phyloP scores from a whole-genome alignment of 2,888 invertebrate species.

The Drosophila colorata region DNA sequence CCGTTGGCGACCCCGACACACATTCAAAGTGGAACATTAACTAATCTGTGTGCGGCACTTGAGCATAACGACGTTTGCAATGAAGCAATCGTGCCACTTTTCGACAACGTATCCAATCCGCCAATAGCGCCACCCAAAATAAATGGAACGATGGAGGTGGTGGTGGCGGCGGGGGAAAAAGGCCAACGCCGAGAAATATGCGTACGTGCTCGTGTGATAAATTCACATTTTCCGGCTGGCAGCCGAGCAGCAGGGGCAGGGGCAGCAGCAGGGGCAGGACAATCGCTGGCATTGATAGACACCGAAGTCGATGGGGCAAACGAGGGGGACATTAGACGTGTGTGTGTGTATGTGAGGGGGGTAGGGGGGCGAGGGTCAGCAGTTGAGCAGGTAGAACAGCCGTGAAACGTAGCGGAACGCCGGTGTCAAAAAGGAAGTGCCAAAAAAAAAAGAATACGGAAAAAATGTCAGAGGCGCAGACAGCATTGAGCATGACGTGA shows the following conservation, averaged over 20 bases:
- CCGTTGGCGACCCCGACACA: conserved; percentile 41
- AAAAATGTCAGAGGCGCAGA: conserved; percentile 36
- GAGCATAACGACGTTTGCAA: conserved; percentile 56
- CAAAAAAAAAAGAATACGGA: conserved; percentile 33
- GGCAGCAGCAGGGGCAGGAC: conserved; percentile 26
- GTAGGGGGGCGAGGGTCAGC: conserved; percentile 1
- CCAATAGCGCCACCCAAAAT: neutral
- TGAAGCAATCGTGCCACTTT: conserved; percentile 61
- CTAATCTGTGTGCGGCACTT: conserved; percentile 66
- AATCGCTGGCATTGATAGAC: conserved; percentile 67
- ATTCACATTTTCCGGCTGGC: conserved; percentile 76
- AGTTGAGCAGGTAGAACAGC: conserved; percentile 55
- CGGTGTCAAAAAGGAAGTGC: conserved; percentile 76
- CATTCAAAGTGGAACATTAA: conserved; percentile 70
- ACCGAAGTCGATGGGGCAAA: conserved; percentile 20
- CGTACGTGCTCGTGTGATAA: conserved; percentile 79
- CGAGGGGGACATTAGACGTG: conserved; percentile 23
- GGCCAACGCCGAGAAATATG: conserved; percentile 63
- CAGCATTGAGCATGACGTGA: conserved; percentile 38
- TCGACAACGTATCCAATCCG: conserved; percentile 32
- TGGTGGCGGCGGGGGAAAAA: conserved; percentile 28
- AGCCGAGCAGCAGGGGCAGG: conserved; percentile 30
- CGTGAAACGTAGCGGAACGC: conserved; percentile 77
- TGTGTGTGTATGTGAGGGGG: neutral
- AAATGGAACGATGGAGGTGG: neutral